These are phyloP conservation scores for Heliconius congener DNA, from an alignment of 1,140 invertebrate genomes.

Conservation along the genomic window DNA sequence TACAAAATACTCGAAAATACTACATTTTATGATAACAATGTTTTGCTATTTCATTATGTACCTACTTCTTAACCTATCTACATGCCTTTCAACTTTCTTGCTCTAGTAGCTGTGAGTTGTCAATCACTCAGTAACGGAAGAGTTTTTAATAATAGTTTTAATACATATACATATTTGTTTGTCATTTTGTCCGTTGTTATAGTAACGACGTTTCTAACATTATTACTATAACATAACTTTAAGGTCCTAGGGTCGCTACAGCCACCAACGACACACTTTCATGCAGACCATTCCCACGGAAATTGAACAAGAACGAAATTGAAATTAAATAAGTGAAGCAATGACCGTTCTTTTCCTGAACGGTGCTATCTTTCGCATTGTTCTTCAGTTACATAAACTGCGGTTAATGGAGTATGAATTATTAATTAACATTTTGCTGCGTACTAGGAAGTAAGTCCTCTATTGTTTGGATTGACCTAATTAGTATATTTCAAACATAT, in stretches of 20 bases:
- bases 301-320: conserved; percentile 48
- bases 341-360: conserved; percentile 71
- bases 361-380: conserved; percentile 73
- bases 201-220: too few species aligned
- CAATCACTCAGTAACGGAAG: too few species aligned
- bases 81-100: neutral
- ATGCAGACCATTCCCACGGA: conserved; percentile 54
- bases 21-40: too few species aligned
- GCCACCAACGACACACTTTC: neutral
- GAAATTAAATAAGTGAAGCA: conserved; percentile 51
- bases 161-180: too few species aligned
- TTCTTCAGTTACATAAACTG: conserved; percentile 70
- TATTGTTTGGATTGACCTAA: conserved; percentile 61
- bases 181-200: too few species aligned
- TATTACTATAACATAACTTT: too few species aligned
- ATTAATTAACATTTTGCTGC: conserved; percentile 63
- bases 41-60: neutral
- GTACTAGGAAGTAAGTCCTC: conserved; percentile 64
- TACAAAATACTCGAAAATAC: too few species aligned
- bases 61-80: neutral
- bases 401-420: conserved; percentile 75
- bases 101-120: too few species aligned
- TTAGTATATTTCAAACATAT: conserved; percentile 42
- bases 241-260: neutral
- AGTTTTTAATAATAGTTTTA: too few species aligned